Evolutionary conservation across 1,140 invertebrate genomes (phyloP), one percentile per base, ranked within the genome.

Genomic region (Lepidotrigona ventralis): DNA sequence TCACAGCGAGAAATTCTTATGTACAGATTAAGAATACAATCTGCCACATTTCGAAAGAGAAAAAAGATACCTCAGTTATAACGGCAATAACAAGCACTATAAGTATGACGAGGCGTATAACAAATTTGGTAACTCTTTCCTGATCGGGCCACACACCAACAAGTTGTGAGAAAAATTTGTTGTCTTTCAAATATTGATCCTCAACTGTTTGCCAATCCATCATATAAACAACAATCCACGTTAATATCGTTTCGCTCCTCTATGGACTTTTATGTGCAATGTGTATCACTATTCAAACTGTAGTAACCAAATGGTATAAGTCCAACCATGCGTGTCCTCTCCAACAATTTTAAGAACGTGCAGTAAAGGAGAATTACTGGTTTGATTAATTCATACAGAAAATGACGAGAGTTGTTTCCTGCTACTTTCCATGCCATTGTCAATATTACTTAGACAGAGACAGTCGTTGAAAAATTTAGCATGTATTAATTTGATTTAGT

Each of bases 141-240:
- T 75, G 73, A 39, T 46, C 21, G n/a, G 73, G 73, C 73, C 73
- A 75, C 1, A 75, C 19, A 17, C 73, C 73, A 21, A 60, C 73
- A 8, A 75, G 23, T 8, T 39, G 73, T 0, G 56, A 56, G 17
- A n/a, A 75, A 46, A 75, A 60, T 75, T 39, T 75, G 23, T 19
- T 46, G 23, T 39, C 9, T 11, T 21, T 23, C 0, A 75, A 4
- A 17, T 5, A 75, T 58, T 17, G 54, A n/a, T n/a, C 2, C 15
- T 58, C 33, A 1, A 26, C n/a, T 12, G 56, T 17, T 33, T 33
- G 11, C 23, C 15, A 14, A 19, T 75, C 29, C 56, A 75, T 74
- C 8, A 15, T n/a, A 17, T 17, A 56, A 33, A 1, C 23, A 33
- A 29, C 56, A n/a, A 53, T 51, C 8, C 8, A 46, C 39, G 3